phyloP scores from a whole-genome alignment of 37 sponge, comb jelly and placozoan species.

The Dysidea cf. avara region DNA sequence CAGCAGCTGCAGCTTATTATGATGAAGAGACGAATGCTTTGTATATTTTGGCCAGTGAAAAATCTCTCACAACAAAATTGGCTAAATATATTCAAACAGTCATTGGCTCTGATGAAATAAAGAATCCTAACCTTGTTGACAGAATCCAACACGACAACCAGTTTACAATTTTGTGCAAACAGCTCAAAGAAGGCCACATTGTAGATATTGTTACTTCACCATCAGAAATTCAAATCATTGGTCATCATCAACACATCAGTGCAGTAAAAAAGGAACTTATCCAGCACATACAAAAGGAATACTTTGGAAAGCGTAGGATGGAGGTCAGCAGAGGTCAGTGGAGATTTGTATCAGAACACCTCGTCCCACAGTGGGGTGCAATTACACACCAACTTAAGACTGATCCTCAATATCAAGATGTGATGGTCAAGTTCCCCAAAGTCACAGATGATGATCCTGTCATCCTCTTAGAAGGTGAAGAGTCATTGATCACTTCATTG shows the following conservation, averaged over 20 bases:
- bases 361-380: slow-evolving; percentile 20
- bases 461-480: slow-evolving; percentile 9
- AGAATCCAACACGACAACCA: too few relatives aligned
- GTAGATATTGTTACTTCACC: not conserved
- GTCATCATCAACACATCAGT: slow-evolving; percentile 8
- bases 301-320: not conserved
- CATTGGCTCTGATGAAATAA: too few relatives aligned
- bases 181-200: too few relatives aligned
- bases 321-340: slow-evolving; percentile 30
- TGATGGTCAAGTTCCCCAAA: not conserved
- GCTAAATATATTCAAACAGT: too few relatives aligned
- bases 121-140: too few relatives aligned
- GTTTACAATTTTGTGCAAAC: too few relatives aligned
- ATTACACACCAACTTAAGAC: not conserved
- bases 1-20: too few relatives aligned
- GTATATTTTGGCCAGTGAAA: too few relatives aligned
- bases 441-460: not conserved
- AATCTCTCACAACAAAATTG: too few relatives aligned
- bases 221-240: slow-evolving; percentile 8
- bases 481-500: not conserved
- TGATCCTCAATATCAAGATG: not conserved
- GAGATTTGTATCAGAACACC: slow-evolving; percentile 10
- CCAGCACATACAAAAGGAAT: slow-evolving; percentile 33
- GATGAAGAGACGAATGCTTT: too few relatives aligned
- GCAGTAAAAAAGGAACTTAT: not conserved